A percentile compares a stretch with the other conserved stretches of the same genome.
Conservation (phyloP, 1,140 invertebrate genomes). For the Vanessa atalanta region DNA sequence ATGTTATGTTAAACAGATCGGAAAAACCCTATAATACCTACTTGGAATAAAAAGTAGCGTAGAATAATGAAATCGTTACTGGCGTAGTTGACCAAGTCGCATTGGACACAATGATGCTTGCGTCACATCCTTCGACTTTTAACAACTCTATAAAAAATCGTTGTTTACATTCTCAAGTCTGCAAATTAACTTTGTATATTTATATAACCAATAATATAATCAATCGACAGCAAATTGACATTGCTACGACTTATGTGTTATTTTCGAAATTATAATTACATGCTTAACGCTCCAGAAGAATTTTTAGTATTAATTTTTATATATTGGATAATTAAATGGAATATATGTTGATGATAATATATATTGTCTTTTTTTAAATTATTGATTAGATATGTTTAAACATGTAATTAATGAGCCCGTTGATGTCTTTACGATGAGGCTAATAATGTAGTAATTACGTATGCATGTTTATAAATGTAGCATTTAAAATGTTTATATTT, state of each 20-base stretch:
- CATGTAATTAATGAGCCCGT: constrained; percentile 21
- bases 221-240: too few relatives aligned
- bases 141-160: constrained; percentile 34
- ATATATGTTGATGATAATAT: not conserved
- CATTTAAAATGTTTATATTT: not conserved
- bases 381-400: not conserved
- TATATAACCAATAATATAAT: not conserved
- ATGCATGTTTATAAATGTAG: not conserved
- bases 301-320: too few relatives aligned
- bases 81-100: constrained; percentile 45
- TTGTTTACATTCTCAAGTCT: constrained; percentile 31
- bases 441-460: not conserved
- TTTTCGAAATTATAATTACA: too few relatives aligned
- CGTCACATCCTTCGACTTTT: constrained; percentile 51
- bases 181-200: not conserved
- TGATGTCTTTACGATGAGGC: constrained; percentile 32
- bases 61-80: constrained; percentile 50
- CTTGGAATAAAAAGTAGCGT: constrained; percentile 31
- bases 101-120: constrained; percentile 53
- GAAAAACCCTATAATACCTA: constrained; percentile 39
- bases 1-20: constrained; percentile 22
- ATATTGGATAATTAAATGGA: too few relatives aligned
- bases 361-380: not conserved
- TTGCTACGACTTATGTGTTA: too few relatives aligned
- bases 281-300: too few relatives aligned